Base-by-base conservation (phyloP, 1,140 invertebrate genomes). In the Achroia grisella region DNA sequence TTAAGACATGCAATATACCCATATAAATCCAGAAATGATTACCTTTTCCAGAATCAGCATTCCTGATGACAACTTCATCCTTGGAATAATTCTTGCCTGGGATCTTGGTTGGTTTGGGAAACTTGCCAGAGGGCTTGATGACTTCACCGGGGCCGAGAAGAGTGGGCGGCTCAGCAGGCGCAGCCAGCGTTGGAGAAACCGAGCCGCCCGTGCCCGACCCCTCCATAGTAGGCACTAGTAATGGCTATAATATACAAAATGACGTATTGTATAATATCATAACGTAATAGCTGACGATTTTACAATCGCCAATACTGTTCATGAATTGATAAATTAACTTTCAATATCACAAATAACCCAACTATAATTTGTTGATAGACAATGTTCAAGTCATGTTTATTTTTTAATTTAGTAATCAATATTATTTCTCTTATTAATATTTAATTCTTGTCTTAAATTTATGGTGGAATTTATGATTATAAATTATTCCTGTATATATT, bases 1-100 rank as follows among this genome's bases (percentile, higher is more conserved):
- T 3, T 3, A 23, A 37, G 14, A n/a, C 35, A 37, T 37, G 35
- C 35, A 17, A 10, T 11, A 3, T 17, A 15, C 13, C 29, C 31
- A 12, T 43, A 32, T 42, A 41, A 34, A 44, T 15, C 1, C 2
- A 17, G 12, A 10, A 37, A 1, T 8, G 9, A 11, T 87, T 88
- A 97, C 95, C 95, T 94, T 97, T 97, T 64, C 95, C 95, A 48
- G 95, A 97, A 85, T 97, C 95, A 57, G 94, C 93, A 83, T 97
- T 97, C 56, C 95, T 89, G 68, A 97, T 97, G 32, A 97, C 93
- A 44, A 97, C 93, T 89, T 97, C 95, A 80, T 97, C 95, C 84
- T 96, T 96, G 68, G 93, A 95, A 77, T 95, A 95, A 71, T 95
- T 96, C 85, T 96, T 96, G 44, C 94, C 94, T 39, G 94, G 93